Conservation (phyloP, 2,888 invertebrate genomes). For the Pristionchus mayeri region DNA sequence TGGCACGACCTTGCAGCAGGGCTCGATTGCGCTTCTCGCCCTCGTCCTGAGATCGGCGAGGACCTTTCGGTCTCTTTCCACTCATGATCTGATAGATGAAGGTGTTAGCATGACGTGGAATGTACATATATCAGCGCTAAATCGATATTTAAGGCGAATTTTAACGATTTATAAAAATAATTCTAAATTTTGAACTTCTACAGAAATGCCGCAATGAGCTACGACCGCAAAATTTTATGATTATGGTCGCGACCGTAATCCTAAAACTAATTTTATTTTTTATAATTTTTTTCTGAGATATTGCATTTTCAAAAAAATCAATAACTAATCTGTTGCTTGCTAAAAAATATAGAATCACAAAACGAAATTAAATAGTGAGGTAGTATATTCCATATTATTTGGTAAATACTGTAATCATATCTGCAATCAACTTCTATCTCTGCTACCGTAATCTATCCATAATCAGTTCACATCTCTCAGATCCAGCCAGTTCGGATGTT, state of each 20-base stretch:
- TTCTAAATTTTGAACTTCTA: not conserved
- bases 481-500: too few relatives aligned
- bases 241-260: not conserved
- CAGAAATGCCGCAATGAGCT: not conserved
- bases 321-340: not conserved
- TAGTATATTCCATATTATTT: not conserved
- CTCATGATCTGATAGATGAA: slow-evolving; percentile 6
- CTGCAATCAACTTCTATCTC: not conserved
- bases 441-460: not conserved
- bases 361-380: not conserved
- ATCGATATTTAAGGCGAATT: not conserved
- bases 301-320: not conserved
- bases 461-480: not conserved
- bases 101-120: not conserved
- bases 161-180: not conserved
- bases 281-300: not conserved
- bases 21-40: slow-evolving; percentile 19
- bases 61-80: not conserved
- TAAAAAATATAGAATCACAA: too few relatives aligned
- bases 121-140: not conserved
- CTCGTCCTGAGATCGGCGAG: not conserved
- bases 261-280: not conserved
- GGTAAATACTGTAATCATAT: not conserved
- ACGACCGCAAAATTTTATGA: too few relatives aligned
- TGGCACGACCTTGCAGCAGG: not conserved